Evolutionary conservation across 1,140 invertebrate species (phyloP).

Genomic region (Saccostrea echinata): DNA sequence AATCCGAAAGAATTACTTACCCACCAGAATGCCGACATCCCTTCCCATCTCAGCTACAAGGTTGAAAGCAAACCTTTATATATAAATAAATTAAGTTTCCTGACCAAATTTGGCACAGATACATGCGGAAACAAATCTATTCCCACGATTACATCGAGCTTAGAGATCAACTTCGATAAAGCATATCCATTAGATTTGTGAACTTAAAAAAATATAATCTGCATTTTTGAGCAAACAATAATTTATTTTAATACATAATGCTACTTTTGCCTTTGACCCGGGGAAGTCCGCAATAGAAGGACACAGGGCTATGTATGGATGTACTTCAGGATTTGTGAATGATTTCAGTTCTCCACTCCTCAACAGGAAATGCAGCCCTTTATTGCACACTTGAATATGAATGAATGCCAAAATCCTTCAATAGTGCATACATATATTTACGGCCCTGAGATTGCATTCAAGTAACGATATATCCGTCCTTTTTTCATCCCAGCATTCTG

Average conservation of each 20-base stretch:
- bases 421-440: background rate
- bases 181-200: background rate
- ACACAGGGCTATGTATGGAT: background rate
- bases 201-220: background rate
- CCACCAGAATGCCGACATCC: background rate
- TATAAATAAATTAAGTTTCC: constrained; percentile 3
- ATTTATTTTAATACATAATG: too few species aligned
- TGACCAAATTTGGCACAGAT: background rate
- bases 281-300: too few species aligned
- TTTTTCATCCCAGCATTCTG: background rate
- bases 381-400: constrained; percentile 6
- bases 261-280: too few species aligned
- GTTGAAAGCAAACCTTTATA: background rate
- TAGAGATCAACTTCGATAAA: background rate
- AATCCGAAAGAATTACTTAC: background rate
- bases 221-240: too few species aligned
- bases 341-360: background rate
- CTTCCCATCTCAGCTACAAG: background rate
- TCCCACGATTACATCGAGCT: background rate
- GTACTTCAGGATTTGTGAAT: constrained; percentile 28
- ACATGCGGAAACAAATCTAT: background rate
- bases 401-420: background rate
- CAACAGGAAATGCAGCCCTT: background rate
- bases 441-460: background rate
- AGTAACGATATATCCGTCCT: background rate